A percentile compares a stretch with the other conserved stretches of the same genome.
phyloP scores from a whole-genome alignment of 1,140 invertebrate species.

The Stenopsyche tienmushanensis region DNA sequence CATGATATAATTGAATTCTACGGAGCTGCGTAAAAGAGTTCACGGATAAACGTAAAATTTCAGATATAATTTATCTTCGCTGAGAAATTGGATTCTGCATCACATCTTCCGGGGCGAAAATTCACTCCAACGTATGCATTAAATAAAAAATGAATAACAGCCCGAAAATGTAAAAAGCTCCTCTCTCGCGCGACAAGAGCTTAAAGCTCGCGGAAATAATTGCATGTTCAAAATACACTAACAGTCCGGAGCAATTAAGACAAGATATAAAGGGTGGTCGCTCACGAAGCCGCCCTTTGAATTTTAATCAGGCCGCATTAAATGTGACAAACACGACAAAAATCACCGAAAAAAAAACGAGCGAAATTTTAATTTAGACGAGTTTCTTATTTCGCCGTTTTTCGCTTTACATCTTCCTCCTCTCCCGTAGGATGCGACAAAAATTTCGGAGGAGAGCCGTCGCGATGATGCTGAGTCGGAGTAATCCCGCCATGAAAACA shows the following conservation, averaged over 20 bases:
- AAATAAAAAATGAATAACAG: no score
- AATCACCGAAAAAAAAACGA: not conserved
- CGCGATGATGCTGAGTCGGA: constrained; percentile 2
- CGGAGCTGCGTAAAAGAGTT: no score
- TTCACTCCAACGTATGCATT: no score
- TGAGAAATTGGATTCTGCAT: no score
- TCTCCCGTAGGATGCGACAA: not conserved
- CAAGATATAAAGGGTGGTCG: not conserved
- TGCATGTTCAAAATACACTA: no score
- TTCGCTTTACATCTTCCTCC: not conserved
- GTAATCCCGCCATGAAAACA: constrained; percentile 27
- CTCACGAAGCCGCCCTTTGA: not conserved
- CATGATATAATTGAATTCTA: no score
- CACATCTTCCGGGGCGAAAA: no score
- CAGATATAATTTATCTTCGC: no score
- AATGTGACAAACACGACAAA: constrained; percentile 1
- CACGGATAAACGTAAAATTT: no score
- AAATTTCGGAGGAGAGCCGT: not conserved
- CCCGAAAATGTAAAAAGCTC: no score
- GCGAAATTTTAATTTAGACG: not conserved
- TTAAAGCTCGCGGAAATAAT: no score
- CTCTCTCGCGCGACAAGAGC: no score
- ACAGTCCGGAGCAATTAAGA: constrained; percentile 11
- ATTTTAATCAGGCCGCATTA: not conserved
- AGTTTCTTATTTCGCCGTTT: not conserved